Conservation (phyloP, 1,140 invertebrate species). For the Hyles euphorbiae region DNA sequence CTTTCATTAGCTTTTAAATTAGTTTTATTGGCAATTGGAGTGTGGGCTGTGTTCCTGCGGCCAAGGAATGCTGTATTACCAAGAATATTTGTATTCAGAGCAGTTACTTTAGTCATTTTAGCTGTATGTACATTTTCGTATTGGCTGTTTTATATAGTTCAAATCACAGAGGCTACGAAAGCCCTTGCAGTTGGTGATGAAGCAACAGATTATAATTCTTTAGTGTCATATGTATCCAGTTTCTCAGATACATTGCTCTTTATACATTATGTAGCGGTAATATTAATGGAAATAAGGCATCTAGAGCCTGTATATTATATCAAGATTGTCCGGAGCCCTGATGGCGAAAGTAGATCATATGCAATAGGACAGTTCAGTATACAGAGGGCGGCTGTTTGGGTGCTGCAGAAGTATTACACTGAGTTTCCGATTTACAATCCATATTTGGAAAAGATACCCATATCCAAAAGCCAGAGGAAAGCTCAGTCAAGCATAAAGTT, state of each 20-base stretch:
- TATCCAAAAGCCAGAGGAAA: slow-evolving; percentile 88
- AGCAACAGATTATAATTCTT: slow-evolving; percentile 86
- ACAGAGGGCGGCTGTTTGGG: slow-evolving; percentile 95
- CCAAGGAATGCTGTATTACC: slow-evolving; percentile 91
- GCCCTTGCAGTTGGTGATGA: slow-evolving; percentile 86
- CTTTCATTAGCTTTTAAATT: slow-evolving; percentile 95
- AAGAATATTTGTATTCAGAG: slow-evolving; percentile 93
- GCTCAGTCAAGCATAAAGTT: slow-evolving; percentile 92
- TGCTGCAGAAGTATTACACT: slow-evolving; percentile 96
- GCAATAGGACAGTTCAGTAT: slow-evolving; percentile 94
- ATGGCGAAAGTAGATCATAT: slow-evolving; percentile 91
- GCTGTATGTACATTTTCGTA: slow-evolving; percentile 95
- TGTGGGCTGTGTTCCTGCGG: slow-evolving; percentile 92
- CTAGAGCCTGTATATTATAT: slow-evolving; percentile 92
- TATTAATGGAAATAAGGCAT: slow-evolving; percentile 94
- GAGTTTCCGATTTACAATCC: slow-evolving; percentile 98
- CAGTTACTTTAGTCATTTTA: slow-evolving; percentile 91
- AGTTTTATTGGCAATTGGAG: slow-evolving; percentile 91
- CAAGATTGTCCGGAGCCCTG: slow-evolving; percentile 94
- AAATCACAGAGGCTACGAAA: slow-evolving; percentile 88
- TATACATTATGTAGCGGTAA: slow-evolving; percentile 95
- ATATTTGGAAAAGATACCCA: slow-evolving; percentile 92
- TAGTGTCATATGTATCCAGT: slow-evolving; percentile 93
- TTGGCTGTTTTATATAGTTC: slow-evolving; percentile 98
- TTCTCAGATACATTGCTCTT: slow-evolving; percentile 95